Percentiles rank a stretch among this genome's conserved stretches.
Evolutionary conservation across 2,888 invertebrate genomes (phyloP).

Genomic region (Mythimna vitellina): DNA sequence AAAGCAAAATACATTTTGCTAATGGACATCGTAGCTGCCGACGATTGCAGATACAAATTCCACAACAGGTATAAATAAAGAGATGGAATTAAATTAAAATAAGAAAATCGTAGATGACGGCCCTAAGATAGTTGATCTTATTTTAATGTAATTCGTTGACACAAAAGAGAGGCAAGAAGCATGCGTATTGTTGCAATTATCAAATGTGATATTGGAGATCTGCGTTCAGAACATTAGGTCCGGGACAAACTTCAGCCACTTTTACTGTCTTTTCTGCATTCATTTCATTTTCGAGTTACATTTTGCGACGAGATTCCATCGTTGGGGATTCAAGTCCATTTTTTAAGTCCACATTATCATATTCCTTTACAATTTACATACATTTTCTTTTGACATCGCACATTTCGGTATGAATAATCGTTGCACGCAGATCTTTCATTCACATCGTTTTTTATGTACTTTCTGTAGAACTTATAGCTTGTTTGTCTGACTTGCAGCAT

Average conservation of each 20-base stretch:
- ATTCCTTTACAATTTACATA: constrained; percentile 56
- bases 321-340: constrained; percentile 52
- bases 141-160: constrained; percentile 88
- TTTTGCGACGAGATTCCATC: constrained; percentile 51
- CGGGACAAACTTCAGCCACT: constrained; percentile 20
- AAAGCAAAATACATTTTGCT: constrained; percentile 99
- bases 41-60: constrained; percentile 98
- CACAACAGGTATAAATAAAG: constrained; percentile 95
- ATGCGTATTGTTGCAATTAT: constrained; percentile 88
- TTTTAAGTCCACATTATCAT: constrained; percentile 52
- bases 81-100: constrained; percentile 88
- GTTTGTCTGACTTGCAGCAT: constrained; percentile 72
- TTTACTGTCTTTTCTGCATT: constrained; percentile 31
- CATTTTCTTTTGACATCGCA: constrained; percentile 51
- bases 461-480: constrained; percentile 72
- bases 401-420: constrained; percentile 64
- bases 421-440: constrained; percentile 87
- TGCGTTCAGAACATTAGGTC: constrained; percentile 71
- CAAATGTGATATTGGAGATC: constrained; percentile 78
- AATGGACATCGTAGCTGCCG: constrained; percentile 99
- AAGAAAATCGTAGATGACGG: constrained; percentile 79
- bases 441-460: constrained; percentile 77
- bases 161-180: constrained; percentile 91
- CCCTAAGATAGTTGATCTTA: constrained; percentile 80
- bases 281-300: constrained; percentile 39